phyloP scores from a whole-genome alignment of 2,113 vertebrate genomes.

The Procavia capensis region DNA sequence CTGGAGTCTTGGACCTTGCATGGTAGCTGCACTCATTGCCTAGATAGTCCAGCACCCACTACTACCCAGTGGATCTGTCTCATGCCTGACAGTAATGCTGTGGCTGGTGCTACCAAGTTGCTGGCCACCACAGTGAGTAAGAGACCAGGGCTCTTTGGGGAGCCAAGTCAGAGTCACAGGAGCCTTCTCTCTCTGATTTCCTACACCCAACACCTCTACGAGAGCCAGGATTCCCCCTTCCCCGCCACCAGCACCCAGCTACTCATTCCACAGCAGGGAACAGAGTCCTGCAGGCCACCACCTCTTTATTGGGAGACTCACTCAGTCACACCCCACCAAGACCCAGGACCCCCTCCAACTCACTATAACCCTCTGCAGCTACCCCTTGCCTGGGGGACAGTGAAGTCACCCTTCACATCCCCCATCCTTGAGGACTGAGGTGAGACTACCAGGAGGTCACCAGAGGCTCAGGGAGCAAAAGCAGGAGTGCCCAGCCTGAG shows the following conservation, averaged over 20 bases:
- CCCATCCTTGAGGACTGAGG: neutral
- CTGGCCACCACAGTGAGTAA: accelerated
- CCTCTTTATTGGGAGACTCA: too few species aligned
- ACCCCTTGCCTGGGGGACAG: neutral
- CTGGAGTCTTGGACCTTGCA: neutral
- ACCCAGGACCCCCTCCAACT: neutral
- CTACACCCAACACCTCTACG: too few species aligned
- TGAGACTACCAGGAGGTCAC: too few species aligned
- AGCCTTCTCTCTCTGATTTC: too few species aligned
- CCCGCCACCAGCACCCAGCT: neutral
- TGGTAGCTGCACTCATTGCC: neutral
- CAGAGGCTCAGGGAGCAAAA: neutral
- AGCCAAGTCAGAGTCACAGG: too few species aligned
- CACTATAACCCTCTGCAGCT: neutral
- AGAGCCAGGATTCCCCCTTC: neutral
- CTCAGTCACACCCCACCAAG: neutral
- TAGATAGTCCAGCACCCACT: neutral
- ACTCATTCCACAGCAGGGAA: neutral
- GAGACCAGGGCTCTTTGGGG: neutral
- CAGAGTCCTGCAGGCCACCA: neutral
- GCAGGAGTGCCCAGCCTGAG: too few species aligned
- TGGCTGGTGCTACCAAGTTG: neutral
- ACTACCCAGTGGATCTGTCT: too few species aligned
- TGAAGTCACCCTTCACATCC: neutral
- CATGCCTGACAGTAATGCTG: neutral